phyloP scores from a whole-genome alignment of 1,140 invertebrate genomes.

The Lepidurus packardi region DNA sequence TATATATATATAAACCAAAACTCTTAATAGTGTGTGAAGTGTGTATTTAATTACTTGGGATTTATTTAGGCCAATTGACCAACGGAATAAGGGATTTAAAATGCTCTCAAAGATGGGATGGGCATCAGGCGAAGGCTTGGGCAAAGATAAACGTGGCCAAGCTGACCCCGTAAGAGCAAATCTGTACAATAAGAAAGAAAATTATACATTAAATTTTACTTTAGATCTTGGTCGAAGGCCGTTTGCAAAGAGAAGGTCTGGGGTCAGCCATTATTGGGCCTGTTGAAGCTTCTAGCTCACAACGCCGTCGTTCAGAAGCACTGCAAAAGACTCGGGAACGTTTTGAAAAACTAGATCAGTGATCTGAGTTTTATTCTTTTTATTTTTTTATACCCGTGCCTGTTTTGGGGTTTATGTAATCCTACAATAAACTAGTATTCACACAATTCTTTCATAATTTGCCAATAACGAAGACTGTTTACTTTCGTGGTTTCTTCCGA shows the following conservation, averaged over 20 bases:
- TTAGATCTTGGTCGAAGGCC: slow-evolving; percentile 1
- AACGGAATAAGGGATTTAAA: slow-evolving; percentile 82
- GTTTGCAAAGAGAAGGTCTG: background rate
- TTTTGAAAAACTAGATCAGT: background rate
- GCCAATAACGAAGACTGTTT: background rate
- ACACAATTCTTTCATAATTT: background rate
- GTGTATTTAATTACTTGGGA: background rate
- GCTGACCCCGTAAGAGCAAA: slow-evolving; percentile 65
- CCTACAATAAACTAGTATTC: background rate
- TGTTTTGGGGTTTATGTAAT: background rate
- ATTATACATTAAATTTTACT: background rate
- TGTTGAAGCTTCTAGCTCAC: slow-evolving; percentile 21
- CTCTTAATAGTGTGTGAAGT: background rate
- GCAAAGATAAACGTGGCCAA: slow-evolving; percentile 61
- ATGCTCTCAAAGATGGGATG: slow-evolving; percentile 86
- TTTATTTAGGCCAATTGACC: slow-evolving; percentile 59
- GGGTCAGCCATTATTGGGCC: slow-evolving; percentile 30
- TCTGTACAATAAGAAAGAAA: background rate
- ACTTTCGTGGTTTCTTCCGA: background rate
- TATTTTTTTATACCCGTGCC: background rate
- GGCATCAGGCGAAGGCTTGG: slow-evolving; percentile 77
- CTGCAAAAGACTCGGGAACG: slow-evolving; percentile 31
- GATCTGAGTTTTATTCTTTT: background rate
- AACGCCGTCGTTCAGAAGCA: slow-evolving; percentile 24
- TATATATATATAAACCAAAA: background rate